Conservation (phyloP, 2,113 vertebrate species). For the Oreocharis arfaki region DNA sequence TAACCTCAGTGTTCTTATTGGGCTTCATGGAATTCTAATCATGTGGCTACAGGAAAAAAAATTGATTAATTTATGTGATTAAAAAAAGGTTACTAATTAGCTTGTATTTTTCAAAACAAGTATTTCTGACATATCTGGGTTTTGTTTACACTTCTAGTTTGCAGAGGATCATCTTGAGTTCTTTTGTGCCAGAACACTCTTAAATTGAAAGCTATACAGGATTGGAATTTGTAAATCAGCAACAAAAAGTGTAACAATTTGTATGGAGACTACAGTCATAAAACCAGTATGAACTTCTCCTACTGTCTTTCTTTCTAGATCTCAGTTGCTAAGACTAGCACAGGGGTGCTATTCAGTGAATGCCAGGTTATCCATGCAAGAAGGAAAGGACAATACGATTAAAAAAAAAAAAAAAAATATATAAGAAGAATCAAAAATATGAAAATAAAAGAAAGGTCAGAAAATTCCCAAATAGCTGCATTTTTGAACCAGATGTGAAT, state of each 20-base stretch:
- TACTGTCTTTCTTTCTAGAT: background rate
- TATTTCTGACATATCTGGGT: background rate
- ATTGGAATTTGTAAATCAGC: background rate
- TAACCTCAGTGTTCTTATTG: background rate
- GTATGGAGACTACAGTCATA: background rate
- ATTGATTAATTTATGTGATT: rapidly evolving
- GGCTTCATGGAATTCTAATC: background rate
- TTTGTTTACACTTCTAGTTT: background rate
- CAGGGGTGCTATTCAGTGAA: background rate
- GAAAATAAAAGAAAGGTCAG: background rate
- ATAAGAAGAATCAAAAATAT: background rate
- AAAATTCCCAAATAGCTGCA: background rate
- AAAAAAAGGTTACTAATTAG: background rate
- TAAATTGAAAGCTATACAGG: background rate
- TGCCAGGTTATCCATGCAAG: background rate
- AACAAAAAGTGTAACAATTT: background rate
- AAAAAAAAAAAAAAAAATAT: rapidly evolving
- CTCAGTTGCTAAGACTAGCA: background rate
- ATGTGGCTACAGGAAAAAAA: background rate
- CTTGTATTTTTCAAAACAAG: background rate
- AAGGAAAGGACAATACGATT: background rate
- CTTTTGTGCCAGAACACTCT: background rate
- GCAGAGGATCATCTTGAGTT: background rate
- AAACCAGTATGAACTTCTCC: background rate
- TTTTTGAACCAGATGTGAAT: background rate